Evolutionary conservation across 2,113 vertebrate genomes (phyloP).

Genomic region (Herpetotheres cachinnans): DNA sequence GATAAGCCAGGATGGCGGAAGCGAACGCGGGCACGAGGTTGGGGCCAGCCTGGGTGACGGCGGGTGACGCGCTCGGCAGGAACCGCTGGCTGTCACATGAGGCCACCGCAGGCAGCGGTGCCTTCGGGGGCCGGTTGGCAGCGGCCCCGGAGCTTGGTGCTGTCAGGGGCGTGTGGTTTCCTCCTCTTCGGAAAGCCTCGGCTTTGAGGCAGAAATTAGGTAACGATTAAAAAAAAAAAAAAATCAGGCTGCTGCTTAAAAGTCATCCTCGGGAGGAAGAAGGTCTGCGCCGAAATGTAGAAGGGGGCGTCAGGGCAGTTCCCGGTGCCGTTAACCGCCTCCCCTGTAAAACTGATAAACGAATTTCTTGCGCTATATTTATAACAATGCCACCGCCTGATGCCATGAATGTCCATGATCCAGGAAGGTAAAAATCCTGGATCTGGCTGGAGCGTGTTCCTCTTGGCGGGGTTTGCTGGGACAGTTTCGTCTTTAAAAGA

Average conservation of each 20-base stretch:
- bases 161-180: not conserved
- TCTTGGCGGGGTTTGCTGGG: not conserved
- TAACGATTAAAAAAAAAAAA: not conserved
- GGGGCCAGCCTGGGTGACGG: not conserved
- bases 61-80: not conserved
- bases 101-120: not conserved
- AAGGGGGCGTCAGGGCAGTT: not conserved
- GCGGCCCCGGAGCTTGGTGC: not conserved
- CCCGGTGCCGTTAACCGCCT: fast-evolving
- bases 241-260: not conserved
- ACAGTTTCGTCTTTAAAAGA: not conserved
- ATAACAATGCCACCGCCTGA: not conserved
- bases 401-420: fast-evolving
- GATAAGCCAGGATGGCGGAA: not conserved
- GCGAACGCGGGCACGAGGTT: not conserved
- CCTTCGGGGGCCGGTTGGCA: not conserved
- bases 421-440: not conserved
- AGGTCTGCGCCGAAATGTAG: fast-evolving
- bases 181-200: not conserved
- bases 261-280: not conserved
- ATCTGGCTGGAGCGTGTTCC: fast-evolving
- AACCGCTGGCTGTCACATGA: conserved; percentile 5
- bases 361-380: not conserved
- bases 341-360: not conserved
- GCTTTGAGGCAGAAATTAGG: not conserved